Base-by-base conservation (phyloP, 1,140 invertebrate species). In the Trichoplusia ni region DNA sequence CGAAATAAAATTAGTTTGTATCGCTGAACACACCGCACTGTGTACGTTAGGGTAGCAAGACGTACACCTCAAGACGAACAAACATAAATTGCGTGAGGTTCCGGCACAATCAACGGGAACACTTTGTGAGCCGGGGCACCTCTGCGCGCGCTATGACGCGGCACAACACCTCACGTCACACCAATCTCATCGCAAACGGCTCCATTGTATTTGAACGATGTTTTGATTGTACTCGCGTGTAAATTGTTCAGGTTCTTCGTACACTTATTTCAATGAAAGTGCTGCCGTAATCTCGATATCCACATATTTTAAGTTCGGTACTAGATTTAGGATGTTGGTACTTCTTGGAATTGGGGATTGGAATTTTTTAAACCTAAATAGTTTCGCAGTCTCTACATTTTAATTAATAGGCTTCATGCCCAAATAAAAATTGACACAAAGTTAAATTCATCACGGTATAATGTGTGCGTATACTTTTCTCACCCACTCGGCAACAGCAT, bases 61-160 rank as follows among this genome's bases (percentile, higher is more conserved):
- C 38, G 38, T 25, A 19, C 54, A 58, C 54, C 54, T 58, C 54
- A 58, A 44, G 54, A 58, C 37, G 35, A 58, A 31, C 54, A 42
- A 58, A 58, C 54, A 58, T 58, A 44, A 58, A 58, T 44, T 19
- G 23, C 13, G 19, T 37, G 53, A 56, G 37, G 37, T 42, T 58
- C 54, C 54, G 54, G 54, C 54, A 25, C 38, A 58, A 58, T 58
- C 54, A 58, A 18, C 54, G 16, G 51, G 4, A n/a, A 23, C 21
- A 11, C 21, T 27, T 46, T 46, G 42, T 46, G 14, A 27, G 23
- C 18, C 42, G 42, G 25, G 27, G 40, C 40, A 44, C 3, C 42
- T 18, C 46, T 23, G 27, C 27, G 46, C 25, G 8, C 1, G 0
- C 16, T 25, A 25, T 49, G n/a, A 37, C 33, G 19, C 13, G 6